These are phyloP conservation scores for Pyrrhosoma nymphula DNA, from an alignment of 2,888 invertebrate species.

Conservation along the genomic window DNA sequence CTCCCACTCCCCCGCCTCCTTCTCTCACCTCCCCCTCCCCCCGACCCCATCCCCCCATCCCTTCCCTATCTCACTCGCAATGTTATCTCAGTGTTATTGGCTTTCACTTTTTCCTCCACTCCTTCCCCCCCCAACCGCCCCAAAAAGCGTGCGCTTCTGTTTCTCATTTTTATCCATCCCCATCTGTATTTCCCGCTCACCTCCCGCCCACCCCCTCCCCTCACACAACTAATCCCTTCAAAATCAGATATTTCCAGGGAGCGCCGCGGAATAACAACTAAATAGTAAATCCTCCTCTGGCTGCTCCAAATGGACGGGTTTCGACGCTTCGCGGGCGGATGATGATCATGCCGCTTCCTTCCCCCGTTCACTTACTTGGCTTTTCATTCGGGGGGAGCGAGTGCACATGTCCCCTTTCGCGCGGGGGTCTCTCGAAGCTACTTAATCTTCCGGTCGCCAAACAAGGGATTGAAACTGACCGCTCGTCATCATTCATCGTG, in stretches of 20 bases:
- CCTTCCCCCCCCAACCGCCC: too few relatives aligned
- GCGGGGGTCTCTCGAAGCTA: background rate
- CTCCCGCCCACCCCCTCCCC: background rate
- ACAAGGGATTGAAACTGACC: background rate
- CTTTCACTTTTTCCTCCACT: slow-evolving; percentile 5
- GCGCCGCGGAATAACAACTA: background rate
- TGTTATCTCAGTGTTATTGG: slow-evolving; percentile 59
- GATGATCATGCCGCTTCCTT: background rate
- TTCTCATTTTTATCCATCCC: slow-evolving; percentile 5
- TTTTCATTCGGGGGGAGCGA: background rate
- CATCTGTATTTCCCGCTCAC: background rate
- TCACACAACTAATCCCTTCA: background rate
- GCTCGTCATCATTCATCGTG: background rate
- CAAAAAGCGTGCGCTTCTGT: background rate
- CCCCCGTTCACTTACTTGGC: background rate
- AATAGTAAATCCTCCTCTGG: background rate
- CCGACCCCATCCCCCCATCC: too few relatives aligned
- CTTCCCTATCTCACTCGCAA: background rate
- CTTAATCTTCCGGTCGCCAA: background rate
- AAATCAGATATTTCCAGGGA: background rate
- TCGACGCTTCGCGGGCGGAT: background rate
- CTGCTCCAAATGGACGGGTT: background rate
- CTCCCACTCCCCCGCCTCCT: too few relatives aligned
- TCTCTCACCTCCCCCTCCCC: background rate
- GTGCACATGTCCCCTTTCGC: background rate